Base-by-base conservation (phyloP, 2,888 invertebrate species). In the Ophion costatus region DNA sequence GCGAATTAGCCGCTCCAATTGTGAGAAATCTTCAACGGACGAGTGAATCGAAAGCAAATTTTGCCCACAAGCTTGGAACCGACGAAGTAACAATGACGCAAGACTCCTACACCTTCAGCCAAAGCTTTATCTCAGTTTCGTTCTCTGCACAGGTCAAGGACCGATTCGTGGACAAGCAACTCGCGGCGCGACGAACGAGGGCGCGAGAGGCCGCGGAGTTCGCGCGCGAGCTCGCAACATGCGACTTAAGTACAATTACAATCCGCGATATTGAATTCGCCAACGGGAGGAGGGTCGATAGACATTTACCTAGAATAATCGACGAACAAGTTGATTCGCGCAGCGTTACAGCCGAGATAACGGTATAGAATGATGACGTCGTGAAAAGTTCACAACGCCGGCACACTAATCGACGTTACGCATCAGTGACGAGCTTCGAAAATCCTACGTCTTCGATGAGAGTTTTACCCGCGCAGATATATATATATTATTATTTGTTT, bases 151-250 rank as follows among this genome's bases (percentile, higher is more conserved):
- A 91, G 91, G 91, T 63, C 90, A 90, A 88, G 75, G 86, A 24
- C 75, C 88, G 64, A 84, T 87, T 22, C 90, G 93, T 56, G 92
- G 92, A 61, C 90, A 91, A 59, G 83, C 88, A 6, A 66, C 88
- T 20, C 90, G 93, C 69, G 92, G 93, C 24, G 63, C 85, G 22
- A 66, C 88, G 10, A 88, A 85, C 84, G 90, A 91, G 38, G 89
- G 88, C 74, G 80, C 86, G 11, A 87, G 92, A 80, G 90, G 90
- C 22, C 89, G 92, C 76, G 90, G 91, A 45, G 83, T 90, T 3
- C 89, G 92, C 82, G 89, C 91, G 6, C 88, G 92, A 59, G 70
- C 85, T 51, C 86, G 89, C 51, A 88, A 91, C 66, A 90, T 92
- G 90, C 91, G 92, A 11, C 67, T 77, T 61, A 88, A 88, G 51